Evolutionary conservation across 1,140 invertebrate genomes (phyloP), one percentile per base, ranked within the genome.

Genomic region (Akabosia matsudoensis): DNA sequence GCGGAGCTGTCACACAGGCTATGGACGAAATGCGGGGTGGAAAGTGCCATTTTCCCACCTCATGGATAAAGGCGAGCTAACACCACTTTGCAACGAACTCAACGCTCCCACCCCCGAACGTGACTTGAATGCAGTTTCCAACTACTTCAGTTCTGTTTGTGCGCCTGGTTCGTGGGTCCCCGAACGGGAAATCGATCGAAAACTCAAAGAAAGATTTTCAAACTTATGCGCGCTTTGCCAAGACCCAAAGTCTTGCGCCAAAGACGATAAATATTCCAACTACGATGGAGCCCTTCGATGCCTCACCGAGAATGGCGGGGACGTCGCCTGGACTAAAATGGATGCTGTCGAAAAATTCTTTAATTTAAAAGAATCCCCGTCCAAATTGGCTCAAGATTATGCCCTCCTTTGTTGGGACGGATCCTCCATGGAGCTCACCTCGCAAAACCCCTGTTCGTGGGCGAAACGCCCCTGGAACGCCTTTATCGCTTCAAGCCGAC

Each of bases 321-420:
- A 96, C 75, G 88, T 96, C 0, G 93, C 93, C 1, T 96, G 93
- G 85, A 91, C 92, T 1, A 93, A 94, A 84, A 90, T 93, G 75
- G 90, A 92, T 76, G 93, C 88, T 73, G 90, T 94, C 0, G 88
- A 89, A 76, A 89, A 90, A 82, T 83, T 82, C 71, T 92, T 92
- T 85, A 76, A 76, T 28, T 33, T 79, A 31, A 76, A 70, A 26
- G 52, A 76, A 33, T 30, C 28, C 7, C 33, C 70, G 2, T 3
- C 45, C 16, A 22, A 34, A 18, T 7, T 45, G 1, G 24, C 76
- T 7, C 30, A 77, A 16, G 33, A 74, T 1, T 80, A 72, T 52
- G 16, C 26, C 76, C 92, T 95, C 81, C 87, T 97, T 37, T 97
- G 94, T 83, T 90, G 90, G 31, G 92, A 96, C 83, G 94, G 93